Percentiles rank a stretch among this genome's conserved stretches.
Conservation (phyloP, 2,888 invertebrate genomes). For the Bombyx huttoni region DNA sequence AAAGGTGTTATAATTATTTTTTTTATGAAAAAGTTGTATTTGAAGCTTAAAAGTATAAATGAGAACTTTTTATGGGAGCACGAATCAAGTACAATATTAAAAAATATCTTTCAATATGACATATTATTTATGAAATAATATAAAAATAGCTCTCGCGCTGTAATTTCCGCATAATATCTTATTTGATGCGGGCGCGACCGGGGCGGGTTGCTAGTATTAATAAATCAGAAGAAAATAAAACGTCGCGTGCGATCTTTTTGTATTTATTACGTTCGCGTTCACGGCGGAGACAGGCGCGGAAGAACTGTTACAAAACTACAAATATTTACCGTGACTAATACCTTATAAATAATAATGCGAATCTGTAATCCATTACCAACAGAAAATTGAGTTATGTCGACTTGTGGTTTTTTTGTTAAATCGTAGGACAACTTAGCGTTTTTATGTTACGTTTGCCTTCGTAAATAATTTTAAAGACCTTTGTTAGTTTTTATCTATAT, state of each 20-base stretch:
- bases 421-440: not conserved
- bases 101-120: too few relatives aligned
- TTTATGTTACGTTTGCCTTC: not conserved
- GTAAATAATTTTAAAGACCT: not conserved
- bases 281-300: constrained; percentile 1
- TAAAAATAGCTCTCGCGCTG: too few relatives aligned
- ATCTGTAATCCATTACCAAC: not conserved
- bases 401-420: not conserved
- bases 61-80: too few relatives aligned
- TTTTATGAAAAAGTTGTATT: too few relatives aligned
- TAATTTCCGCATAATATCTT: too few relatives aligned
- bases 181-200: too few relatives aligned
- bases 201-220: not conserved
- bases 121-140: too few relatives aligned
- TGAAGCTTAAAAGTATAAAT: too few relatives aligned
- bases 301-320: not conserved
- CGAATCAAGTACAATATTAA: too few relatives aligned
- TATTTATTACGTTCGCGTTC: constrained; percentile 1
- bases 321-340: not conserved
- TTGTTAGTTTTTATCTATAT: not conserved
- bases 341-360: not conserved
- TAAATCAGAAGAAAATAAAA: not conserved
- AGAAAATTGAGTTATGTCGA: not conserved
- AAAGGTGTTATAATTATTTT: too few relatives aligned
- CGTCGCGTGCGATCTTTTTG: constrained; percentile 1